Evolutionary conservation across 1,140 invertebrate species (phyloP).

Genomic region (Galendromus occidentalis): DNA sequence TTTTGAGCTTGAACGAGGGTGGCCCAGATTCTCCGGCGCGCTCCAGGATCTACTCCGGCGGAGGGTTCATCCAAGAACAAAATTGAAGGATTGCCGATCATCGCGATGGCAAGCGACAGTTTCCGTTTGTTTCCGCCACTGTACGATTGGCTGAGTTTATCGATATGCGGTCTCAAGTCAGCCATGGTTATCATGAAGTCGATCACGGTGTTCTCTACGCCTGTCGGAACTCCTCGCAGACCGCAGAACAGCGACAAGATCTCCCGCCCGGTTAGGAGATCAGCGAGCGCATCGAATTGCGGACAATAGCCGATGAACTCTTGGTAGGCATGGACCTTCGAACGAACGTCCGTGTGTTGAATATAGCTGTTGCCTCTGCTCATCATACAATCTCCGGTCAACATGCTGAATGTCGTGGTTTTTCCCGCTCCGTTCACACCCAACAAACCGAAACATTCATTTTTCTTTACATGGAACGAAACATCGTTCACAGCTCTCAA

Average conservation of each 20-base stretch:
- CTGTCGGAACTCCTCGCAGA: slow-evolving; percentile 13
- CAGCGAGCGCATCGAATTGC: slow-evolving; percentile 16
- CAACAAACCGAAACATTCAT: slow-evolving; percentile 26
- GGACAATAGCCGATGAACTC: slow-evolving; percentile 17
- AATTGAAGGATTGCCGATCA: slow-evolving; percentile 30
- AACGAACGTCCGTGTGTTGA: slow-evolving; percentile 24
- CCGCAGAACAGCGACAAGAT: slow-evolving; percentile 15
- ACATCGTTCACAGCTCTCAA: slow-evolving; percentile 34
- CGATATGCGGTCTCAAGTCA: slow-evolving; percentile 26
- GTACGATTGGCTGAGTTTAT: slow-evolving; percentile 30
- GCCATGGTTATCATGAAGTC: slow-evolving; percentile 30
- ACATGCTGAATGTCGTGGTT: slow-evolving; percentile 27
- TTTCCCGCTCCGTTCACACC: slow-evolving; percentile 35
- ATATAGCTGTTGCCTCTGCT: slow-evolving; percentile 28
- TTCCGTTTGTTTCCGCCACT: slow-evolving; percentile 40
- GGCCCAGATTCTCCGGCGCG: slow-evolving; percentile 30
- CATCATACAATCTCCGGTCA: slow-evolving; percentile 25
- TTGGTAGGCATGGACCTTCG: slow-evolving; percentile 31
- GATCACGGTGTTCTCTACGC: slow-evolving; percentile 22
- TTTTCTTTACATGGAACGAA: slow-evolving; percentile 38
- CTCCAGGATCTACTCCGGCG: slow-evolving; percentile 32
- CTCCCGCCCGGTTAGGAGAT: slow-evolving; percentile 15
- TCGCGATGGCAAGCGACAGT: slow-evolving; percentile 32
- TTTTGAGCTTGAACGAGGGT: slow-evolving; percentile 16
- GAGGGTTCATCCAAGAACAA: slow-evolving; percentile 31